Base-by-base conservation (phyloP, 2,113 vertebrate genomes). In the Alosa alosa region DNA sequence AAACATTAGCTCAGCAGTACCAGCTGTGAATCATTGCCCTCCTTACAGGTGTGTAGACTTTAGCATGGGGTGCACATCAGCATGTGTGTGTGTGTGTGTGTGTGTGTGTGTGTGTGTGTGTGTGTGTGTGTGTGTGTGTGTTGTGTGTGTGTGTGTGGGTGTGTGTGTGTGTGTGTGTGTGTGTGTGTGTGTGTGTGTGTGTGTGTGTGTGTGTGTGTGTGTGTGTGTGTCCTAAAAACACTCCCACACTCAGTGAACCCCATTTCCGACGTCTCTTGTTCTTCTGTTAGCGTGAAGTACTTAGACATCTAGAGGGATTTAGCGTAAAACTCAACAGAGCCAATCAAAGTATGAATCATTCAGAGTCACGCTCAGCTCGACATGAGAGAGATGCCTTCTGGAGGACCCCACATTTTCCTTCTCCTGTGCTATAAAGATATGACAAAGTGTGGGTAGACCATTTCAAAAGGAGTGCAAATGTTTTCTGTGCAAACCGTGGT, bases 311-410 rank as follows among this genome's bases (percentile, higher is more conserved):
- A 78, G 31, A 78, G 31, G 31, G 31, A 78, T 78, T 78, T 78
- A 36, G 25, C 31, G 11, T 13, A 39, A 78, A 78, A 39, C 11
- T 6, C 31, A 72, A 72, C n/a, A 72, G 25, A 72, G 10, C 64
- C 72, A 36, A 39, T 39, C 31, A 78, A 78, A 78, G 72, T 78
- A 36, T 78, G 72, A 78, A 18, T 78, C 72, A 78, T 78, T 72
- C 64, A 72, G 55, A 60, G 72, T 78, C 72, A 39, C 11, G 60
- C 72, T 78, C 25, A 17, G 36, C 15, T 17, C 31, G 20, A 78
- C 72, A 11, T n/a, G 3, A 39, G 72, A 39, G 36, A 36, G 11
- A 39, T 25, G 7, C 8, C 31, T 9, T 78, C 15, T 41, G 72
- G 31, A 78, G 15, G 11, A 36, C 3, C 31, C 2, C 25, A 17